Evolutionary conservation across 1,140 invertebrate species (phyloP), one percentile per base, ranked within the genome.

Genomic region (Zophobas atratus): DNA sequence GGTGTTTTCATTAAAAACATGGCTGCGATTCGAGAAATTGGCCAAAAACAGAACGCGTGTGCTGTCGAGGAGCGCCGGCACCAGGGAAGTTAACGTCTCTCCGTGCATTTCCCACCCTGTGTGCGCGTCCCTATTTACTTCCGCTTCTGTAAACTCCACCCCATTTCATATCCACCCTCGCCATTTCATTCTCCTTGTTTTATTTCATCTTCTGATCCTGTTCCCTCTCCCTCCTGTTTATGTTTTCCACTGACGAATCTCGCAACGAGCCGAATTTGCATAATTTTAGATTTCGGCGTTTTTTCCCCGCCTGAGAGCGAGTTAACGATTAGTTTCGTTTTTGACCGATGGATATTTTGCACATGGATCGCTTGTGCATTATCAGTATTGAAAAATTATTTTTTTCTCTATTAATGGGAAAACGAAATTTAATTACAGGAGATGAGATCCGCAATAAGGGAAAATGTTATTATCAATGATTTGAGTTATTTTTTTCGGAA

Each of bases 111-210:
- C 84, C 82, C 85, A 84, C 83, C 84, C 81, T 82, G 81, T 82
- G 63, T 84, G 81, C 84, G 84, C 83, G 83, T 83, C 84, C 85
- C 85, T 83, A 82, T 86, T 86, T 86, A 86, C 84, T 86, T 86
- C 84, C 85, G 86, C 85, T 86, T 82, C 86, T 82, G 84, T 86
- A 85, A 85, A 86, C 86, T 86, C 84, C 86, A 86, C 86, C 86
- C 85, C 82, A 86, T 86, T 86, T 86, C 85, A 86, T 86, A 86
- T 86, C 85, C 84, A 85, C 84, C 83, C 85, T 85, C 85, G 81
- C 84, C 82, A 84, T 85, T 85, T 85, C 85, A 84, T 85, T 86
- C 84, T 84, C 84, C 84, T 85, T 86, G 85, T 86, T 86, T 86
- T 86, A 86, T 86, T 86, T 85, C 83, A 85, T 86, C 84, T 85